Evolutionary conservation across 2,888 invertebrate species (phyloP), one percentile per base, ranked within the genome.

Genomic region (Lepeophtheirus nordmannii): DNA sequence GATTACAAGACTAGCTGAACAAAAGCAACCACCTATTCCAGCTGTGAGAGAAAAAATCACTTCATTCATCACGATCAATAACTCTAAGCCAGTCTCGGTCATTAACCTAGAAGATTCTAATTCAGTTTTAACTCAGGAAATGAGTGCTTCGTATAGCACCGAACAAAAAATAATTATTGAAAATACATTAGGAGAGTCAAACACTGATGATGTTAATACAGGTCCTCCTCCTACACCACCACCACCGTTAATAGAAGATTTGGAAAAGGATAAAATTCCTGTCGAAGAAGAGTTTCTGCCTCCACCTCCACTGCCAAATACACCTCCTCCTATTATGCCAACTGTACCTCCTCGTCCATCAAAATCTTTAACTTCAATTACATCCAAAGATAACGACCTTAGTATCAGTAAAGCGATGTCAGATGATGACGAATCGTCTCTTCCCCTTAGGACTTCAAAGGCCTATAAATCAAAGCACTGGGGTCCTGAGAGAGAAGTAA

Each of bases 401-500:
- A 30, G 30, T 30, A 30, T 30, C 30, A 7, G 30, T 30, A 30
- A 30, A 30, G 7, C 30, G 30, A 30, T 30, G 7, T 30, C 38
- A 53, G 53, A 46, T 20, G 56, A 46, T 22, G 56, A 46, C 5
- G n/a, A 46, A 46, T 46, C 53, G 3, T 46, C 17, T 17, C 53
- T 17, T 17, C 53, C 53, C 8, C 53, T 46, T 3, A 46, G 53
- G 37, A 56, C 63, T 1, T 63, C 63, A 17, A 63, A 63, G 23
- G 63, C 30, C 53, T 63, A 46, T 30, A 53, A 22, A 69, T 75
- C 81, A 58, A 85, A 85, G 73, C 84, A 86, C 70, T 93, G 92
- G 92, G 90, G 91, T 3, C 82, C 87, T 0, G 84, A 86, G 63
- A 79, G 89, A 68, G 78, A 81, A 12, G 87, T 93, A 58, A 81